Base-by-base conservation (phyloP, 2,888 invertebrate genomes). In the Cephus spinipes region DNA sequence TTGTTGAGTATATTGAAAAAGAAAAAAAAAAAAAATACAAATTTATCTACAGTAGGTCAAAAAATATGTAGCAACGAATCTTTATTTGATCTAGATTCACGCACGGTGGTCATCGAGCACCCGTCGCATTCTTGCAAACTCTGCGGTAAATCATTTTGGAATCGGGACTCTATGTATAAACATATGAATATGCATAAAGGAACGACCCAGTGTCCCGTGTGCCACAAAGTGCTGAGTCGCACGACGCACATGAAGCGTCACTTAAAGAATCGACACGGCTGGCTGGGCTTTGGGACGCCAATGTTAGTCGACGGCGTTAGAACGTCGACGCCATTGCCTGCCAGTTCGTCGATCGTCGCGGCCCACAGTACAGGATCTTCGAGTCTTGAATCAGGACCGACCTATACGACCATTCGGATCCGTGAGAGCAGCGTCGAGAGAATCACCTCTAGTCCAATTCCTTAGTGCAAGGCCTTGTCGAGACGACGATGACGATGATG, bases 151-250 rank as follows among this genome's bases (percentile, higher is more conserved):
- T 91, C 90, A 78, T 92, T 92, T 89, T 92, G 92, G 89, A 92
- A 92, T 88, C 92, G 92, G 85, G 91, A 92, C 87, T 92, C 92
- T 87, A 91, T 93, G 89, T 92, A 92, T 87, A 92, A 92, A 86
- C 93, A 93, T 89, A 92, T 92, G 90, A 92, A 92, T 82, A 91
- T 92, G 87, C 93, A 93, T 88, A 91, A 91, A 82, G 93, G 93
- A 73, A 92, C 91, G 83, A 92, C 93, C 79, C 92, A 92, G 86
- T 93, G 93, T 85, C 91, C 91, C 77, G 90, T 92, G 80, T 93
- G 93, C 86, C 91, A 92, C 83, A 92, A 92, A 86, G 92, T 93
- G 81, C 89, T 93, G 83, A 92, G 92, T 85, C 92, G 92, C 85
- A 91, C 91, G 81, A 91, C 91, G 83, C 91, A 91, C 86, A 91